Conservation (phyloP, 2,888 invertebrate genomes). For the Metalampra italica region DNA sequence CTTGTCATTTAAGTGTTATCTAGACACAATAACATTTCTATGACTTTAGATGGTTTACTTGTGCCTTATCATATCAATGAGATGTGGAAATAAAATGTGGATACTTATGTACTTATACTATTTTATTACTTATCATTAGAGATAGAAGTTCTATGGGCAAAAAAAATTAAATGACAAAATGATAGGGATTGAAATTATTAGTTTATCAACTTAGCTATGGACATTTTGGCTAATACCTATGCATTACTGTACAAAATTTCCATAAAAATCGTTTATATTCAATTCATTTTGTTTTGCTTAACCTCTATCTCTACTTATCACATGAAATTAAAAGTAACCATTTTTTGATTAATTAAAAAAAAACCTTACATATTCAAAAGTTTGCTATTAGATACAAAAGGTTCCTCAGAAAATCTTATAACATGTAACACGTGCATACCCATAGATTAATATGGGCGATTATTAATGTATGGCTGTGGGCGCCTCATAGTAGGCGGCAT, state of each 20-base stretch:
- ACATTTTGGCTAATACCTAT: too few species aligned
- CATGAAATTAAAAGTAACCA: neutral
- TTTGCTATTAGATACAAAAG: too few species aligned
- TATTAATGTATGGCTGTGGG: slow-evolving; percentile 80
- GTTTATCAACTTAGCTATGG: too few species aligned
- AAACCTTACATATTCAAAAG: too few species aligned
- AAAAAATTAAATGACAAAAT: too few species aligned
- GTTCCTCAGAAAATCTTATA: too few species aligned
- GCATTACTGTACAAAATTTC: too few species aligned
- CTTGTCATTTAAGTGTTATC: slow-evolving; percentile 52
- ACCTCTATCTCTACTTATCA: too few species aligned
- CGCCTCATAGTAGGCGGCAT: slow-evolving; percentile 85
- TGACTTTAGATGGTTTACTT: slow-evolving; percentile 31
- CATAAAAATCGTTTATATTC: too few species aligned
- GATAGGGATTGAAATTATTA: too few species aligned
- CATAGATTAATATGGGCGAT: slow-evolving; percentile 70
- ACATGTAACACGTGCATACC: neutral
- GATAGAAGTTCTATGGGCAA: too few species aligned
- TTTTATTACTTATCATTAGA: slow-evolving; percentile 1
- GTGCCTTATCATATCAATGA: slow-evolving; percentile 35
- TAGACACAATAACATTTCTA: slow-evolving; percentile 32
- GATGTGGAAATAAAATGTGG: slow-evolving; percentile 38
- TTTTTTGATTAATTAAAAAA: neutral
- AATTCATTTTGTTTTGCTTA: too few species aligned
- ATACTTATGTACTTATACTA: neutral